Evolutionary conservation across 2,888 invertebrate genomes (phyloP).

Genomic region (Gari tellinella): DNA sequence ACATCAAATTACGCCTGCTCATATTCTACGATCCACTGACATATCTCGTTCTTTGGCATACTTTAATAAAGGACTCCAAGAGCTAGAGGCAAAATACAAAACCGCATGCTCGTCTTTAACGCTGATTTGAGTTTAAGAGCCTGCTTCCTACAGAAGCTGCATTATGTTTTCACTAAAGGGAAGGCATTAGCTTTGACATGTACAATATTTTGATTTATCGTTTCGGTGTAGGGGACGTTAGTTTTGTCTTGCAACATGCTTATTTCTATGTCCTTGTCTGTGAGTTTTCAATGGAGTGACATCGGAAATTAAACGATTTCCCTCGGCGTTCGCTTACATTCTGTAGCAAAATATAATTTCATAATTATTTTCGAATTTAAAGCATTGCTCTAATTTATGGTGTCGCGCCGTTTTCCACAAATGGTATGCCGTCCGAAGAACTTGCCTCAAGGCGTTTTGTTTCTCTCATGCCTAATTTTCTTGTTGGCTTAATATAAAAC

Average conservation of each 20-base stretch:
- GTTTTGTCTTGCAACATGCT: not conserved
- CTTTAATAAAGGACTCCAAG: too few relatives aligned
- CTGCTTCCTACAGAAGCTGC: too few relatives aligned
- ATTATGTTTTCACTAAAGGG: too few relatives aligned
- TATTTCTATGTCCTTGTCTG: too few relatives aligned
- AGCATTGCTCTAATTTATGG: conserved; percentile 28
- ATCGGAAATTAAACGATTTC: conserved; percentile 20
- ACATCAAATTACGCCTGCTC: too few relatives aligned
- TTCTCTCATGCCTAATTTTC: conserved; percentile 26
- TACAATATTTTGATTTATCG: not conserved
- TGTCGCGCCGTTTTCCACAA: conserved; percentile 8
- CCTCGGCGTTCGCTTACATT: conserved; percentile 6
- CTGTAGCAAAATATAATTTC: conserved; percentile 24
- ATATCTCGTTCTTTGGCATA: too few relatives aligned
- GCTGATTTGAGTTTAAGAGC: too few relatives aligned
- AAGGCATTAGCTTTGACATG: not conserved
- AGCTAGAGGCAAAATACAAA: too few relatives aligned
- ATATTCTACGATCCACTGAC: too few relatives aligned
- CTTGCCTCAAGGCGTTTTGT: conserved; percentile 26
- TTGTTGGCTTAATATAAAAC: conserved; percentile 30
- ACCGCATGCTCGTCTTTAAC: too few relatives aligned
- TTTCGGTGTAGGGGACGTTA: not conserved
- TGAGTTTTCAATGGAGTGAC: too few relatives aligned
- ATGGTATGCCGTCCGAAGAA: not conserved
- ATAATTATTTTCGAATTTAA: conserved; percentile 26